Evolutionary conservation across 2,888 invertebrate species (phyloP).

Genomic region (Schizotus pectinicornis): DNA sequence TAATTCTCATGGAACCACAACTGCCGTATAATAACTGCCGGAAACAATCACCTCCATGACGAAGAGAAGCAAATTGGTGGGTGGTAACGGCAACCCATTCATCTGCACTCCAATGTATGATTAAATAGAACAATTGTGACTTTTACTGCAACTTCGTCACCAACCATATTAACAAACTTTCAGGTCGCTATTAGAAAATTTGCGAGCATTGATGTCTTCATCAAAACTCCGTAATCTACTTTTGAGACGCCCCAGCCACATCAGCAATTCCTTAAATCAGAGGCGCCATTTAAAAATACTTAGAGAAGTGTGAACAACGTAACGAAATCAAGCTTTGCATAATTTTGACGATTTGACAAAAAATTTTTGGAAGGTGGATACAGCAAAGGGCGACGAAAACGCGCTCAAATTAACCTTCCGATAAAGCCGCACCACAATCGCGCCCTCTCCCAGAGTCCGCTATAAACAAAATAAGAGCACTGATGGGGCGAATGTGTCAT

Average conservation of each 20-base stretch:
- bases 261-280: conserved; percentile 18
- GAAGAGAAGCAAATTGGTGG: not conserved
- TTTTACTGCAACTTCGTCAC: not conserved
- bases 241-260: conserved; percentile 19
- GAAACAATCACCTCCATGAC: conserved; percentile 1
- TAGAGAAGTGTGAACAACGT: conserved; percentile 7
- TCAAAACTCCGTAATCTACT: conserved; percentile 30
- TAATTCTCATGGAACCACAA: conserved; percentile 4
- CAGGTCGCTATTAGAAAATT: not conserved
- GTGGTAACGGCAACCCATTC: conserved; percentile 2
- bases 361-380: not conserved
- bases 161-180: conserved; percentile 4
- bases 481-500: conserved; percentile 3
- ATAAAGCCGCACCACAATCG: not conserved
- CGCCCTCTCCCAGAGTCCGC: not conserved
- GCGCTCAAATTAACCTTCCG: conserved; percentile 2
- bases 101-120: not conserved
- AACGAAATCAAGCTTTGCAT: no score
- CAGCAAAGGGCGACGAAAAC: not conserved
- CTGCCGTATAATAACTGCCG: not conserved
- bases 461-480: not conserved
- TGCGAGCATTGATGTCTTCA: conserved; percentile 31
- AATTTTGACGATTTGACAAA: no score
- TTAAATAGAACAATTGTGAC: no score
- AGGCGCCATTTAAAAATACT: conserved; percentile 15